A percentile compares a stretch with the other conserved stretches of the same genome.
These are phyloP conservation scores for Steatocranus sp. DNA, from an alignment of 2,797 vertebrate genomes.

Conservation along the genomic window DNA sequence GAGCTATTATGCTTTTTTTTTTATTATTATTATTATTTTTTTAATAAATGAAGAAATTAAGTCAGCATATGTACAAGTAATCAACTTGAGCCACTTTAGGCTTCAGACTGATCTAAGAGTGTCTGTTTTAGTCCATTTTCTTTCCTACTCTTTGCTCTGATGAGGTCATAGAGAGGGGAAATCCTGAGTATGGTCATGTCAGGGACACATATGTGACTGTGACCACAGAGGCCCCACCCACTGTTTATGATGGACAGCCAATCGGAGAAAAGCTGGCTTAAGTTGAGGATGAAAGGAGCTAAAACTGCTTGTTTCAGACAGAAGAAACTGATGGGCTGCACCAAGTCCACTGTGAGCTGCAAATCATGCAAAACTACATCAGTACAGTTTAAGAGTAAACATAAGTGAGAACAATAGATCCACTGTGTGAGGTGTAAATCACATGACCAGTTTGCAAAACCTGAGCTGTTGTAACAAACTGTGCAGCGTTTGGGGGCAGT, in stretches of 20 bases:
- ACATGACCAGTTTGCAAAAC: not conserved
- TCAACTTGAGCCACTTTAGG: not conserved
- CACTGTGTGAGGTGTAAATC: not conserved
- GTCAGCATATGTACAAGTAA: not conserved
- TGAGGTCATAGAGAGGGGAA: not conserved
- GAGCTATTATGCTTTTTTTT: not conserved
- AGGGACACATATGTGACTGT: not conserved
- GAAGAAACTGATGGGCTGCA: not conserved
- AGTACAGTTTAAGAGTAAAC: not conserved
- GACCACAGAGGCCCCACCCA: not conserved
- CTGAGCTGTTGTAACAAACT: not conserved
- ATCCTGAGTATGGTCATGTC: not conserved
- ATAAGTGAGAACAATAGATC: not conserved
- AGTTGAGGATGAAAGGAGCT: not conserved
- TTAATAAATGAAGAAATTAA: not conserved
- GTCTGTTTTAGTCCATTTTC: not conserved
- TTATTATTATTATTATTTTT: not conserved
- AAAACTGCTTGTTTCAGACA: not conserved
- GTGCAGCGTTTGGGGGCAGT: not conserved
- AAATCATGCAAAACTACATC: not conserved
- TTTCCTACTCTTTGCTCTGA: not conserved
- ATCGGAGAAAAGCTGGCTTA: not conserved
- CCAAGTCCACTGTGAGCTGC: not conserved
- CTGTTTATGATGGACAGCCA: not conserved
- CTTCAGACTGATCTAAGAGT: not conserved